Evolutionary conservation across 2,113 vertebrate genomes (phyloP), one percentile per base, ranked within the genome.

Genomic region (Zootoca vivipara): DNA sequence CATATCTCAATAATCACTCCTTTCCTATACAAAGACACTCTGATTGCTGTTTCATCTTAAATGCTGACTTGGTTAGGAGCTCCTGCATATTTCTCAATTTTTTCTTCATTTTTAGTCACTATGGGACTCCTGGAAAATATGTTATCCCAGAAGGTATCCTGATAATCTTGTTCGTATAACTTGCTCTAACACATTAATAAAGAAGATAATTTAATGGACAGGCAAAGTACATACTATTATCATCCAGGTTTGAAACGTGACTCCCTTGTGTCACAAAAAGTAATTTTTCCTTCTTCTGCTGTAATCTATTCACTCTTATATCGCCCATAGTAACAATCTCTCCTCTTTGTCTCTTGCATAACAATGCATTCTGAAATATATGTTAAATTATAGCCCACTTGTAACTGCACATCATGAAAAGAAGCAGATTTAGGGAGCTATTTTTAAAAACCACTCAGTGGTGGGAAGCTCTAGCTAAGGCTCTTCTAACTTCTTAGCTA

Each of bases 61-160:
- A 92, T 95, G 87, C 82, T 94, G 92, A 92, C 94, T 95, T 93
- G 94, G 94, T 94, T 95, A 92, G 84, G 92, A 95, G 91, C 89
- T 91, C 88, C 92, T 93, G 85, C 90, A 52, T 94, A 94, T 91
- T 92, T 88, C 72, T 69, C 83, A 87, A 79, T 82, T 92, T 81
- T 92, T 87, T 89, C 58, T 93, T 85, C 88, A 78, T 78, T 82
- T 82, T 92, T 88, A 81, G 4, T 85, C 90, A 87, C 95, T 78
- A 70, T 0, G 1, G 40, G 90, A 46, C 80, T 84, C 82, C 85
- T 84, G 78, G 64, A 26, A 88, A 88, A 78, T 91, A 83, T 58
- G 88, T 93, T 88, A 33, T 56, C 42, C 86, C 77, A 80, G 62
- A 86, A 79, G 64, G 92, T 89, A 85, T 65, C 18, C 83, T 94